Evolutionary conservation across 2,797 vertebrate species (phyloP).

Genomic region (Brotogeris chrysoptera): DNA sequence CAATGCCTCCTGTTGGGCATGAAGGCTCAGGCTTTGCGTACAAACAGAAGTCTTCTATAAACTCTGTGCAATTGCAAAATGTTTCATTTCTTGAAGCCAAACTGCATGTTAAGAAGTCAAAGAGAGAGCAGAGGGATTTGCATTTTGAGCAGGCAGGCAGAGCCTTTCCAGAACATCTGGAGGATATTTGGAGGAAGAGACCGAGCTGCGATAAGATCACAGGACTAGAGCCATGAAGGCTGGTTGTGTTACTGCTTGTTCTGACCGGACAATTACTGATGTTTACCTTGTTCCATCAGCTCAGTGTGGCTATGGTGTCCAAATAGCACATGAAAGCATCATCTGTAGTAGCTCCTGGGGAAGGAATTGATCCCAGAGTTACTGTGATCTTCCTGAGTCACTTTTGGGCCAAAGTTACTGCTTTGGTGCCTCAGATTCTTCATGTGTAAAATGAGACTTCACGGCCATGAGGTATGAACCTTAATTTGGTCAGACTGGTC

Average conservation of each 20-base stretch:
- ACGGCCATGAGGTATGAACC: not conserved
- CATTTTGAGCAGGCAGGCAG: not conserved
- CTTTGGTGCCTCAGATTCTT: not conserved
- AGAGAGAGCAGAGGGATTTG: not conserved
- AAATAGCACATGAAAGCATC: not conserved
- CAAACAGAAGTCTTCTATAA: not conserved
- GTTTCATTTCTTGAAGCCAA: not conserved
- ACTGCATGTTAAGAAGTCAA: not conserved
- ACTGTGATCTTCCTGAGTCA: not conserved
- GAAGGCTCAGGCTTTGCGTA: not conserved
- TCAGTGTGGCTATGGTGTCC: not conserved
- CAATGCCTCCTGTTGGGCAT: not conserved
- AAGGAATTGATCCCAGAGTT: not conserved
- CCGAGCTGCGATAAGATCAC: not conserved
- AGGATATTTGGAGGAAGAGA: not conserved
- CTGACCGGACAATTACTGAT: not conserved
- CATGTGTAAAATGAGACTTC: not conserved
- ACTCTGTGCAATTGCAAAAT: not conserved
- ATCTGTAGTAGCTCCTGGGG: not conserved
- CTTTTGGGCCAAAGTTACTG: not conserved
- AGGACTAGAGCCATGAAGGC: not conserved
- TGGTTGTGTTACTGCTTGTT: not conserved
- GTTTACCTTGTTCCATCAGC: not conserved
- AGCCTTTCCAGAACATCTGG: not conserved
- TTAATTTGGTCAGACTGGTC: not conserved